Base-by-base conservation (phyloP, 2,888 invertebrate species). In the Cotesia congregata region DNA sequence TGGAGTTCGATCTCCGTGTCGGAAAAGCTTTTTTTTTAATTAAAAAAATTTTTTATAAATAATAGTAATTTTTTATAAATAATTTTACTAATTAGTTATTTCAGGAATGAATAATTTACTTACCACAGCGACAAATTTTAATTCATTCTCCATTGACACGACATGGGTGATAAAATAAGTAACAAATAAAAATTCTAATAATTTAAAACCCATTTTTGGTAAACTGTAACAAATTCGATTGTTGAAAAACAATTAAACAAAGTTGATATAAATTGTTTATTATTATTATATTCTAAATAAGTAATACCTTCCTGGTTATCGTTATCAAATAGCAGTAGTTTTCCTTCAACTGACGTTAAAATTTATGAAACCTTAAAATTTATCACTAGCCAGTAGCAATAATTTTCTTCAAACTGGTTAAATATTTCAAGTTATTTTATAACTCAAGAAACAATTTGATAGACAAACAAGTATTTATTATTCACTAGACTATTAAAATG, bases 1-100 rank as follows among this genome's bases (percentile, higher is more conserved):
- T 0, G 94, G 94, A 17, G 94, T 93, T 76, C 95, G 90, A 84
- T 94, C 94, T 1, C 95, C 95, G 85, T 95, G 95, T 67, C 94
- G 91, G 86, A 50, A 50, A 9, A 50, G 9, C 50, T 50, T 50
- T 12, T 7, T 6, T 12, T 50, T 50, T 7, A 12, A 12, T 50
- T 7, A 12, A 12, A 50, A 9, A 50, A 50, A 50, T 50, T 30
- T 30, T 30, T 30, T 30, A 30, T 30, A 3, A 30, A 30, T 30
- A 30, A 30, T 30, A n/a, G 12, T 50, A 50, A 9, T 30, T 30
- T 30, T 30, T 30, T 30, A 30, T 30, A 3, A 30, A 30, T 30
- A 30, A 30, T 30, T 30, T 30, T 1, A 30, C 0, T 30, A 30
- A 30, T 3, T 30, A 30, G 30, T 30, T 30, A 4, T 30, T 30